A percentile compares a stretch with the other conserved stretches of the same genome.
Conservation (phyloP, 2,888 invertebrate genomes). For the Pseudoips prasinana region DNA sequence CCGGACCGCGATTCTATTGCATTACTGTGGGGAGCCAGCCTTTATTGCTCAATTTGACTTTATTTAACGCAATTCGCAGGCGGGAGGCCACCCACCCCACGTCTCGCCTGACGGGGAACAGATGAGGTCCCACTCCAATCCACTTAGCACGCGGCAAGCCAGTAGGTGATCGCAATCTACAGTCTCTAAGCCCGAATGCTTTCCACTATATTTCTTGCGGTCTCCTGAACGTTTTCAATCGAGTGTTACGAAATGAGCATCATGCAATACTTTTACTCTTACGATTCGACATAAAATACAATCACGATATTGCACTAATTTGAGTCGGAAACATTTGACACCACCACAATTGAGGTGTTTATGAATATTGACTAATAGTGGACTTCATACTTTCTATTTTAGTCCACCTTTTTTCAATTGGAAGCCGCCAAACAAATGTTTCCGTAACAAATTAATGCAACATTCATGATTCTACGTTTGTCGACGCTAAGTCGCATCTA, state of each 20-base stretch:
- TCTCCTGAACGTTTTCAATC: slow-evolving; percentile 35
- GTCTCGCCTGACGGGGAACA: slow-evolving; percentile 69
- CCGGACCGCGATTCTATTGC: slow-evolving; percentile 67
- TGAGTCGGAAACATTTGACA: no score
- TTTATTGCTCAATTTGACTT: slow-evolving; percentile 83
- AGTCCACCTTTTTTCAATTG: slow-evolving; percentile 28
- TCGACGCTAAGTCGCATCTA: slow-evolving; percentile 24
- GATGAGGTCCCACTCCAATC: slow-evolving; percentile 79
- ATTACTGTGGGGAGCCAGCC: slow-evolving; percentile 72
- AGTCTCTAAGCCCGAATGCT: slow-evolving; percentile 44
- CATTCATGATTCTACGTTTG: slow-evolving; percentile 33
- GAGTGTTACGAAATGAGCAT: slow-evolving; percentile 31
- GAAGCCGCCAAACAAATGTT: slow-evolving; percentile 36
- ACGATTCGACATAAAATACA: no score
- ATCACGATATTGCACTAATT: no score
- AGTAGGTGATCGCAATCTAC: slow-evolving; percentile 68
- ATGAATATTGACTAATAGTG: no score
- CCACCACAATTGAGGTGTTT: no score
- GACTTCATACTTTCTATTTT: no score
- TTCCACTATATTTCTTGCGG: slow-evolving; percentile 47
- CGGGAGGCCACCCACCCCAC: slow-evolving; percentile 42
- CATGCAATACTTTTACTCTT: slow-evolving; percentile 14
- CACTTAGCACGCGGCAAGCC: slow-evolving; percentile 72
- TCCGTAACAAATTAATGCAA: slow-evolving; percentile 37
- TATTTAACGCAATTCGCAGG: slow-evolving; percentile 74